Conservation (phyloP, 2,888 invertebrate species). For the Andrena camellia region DNA sequence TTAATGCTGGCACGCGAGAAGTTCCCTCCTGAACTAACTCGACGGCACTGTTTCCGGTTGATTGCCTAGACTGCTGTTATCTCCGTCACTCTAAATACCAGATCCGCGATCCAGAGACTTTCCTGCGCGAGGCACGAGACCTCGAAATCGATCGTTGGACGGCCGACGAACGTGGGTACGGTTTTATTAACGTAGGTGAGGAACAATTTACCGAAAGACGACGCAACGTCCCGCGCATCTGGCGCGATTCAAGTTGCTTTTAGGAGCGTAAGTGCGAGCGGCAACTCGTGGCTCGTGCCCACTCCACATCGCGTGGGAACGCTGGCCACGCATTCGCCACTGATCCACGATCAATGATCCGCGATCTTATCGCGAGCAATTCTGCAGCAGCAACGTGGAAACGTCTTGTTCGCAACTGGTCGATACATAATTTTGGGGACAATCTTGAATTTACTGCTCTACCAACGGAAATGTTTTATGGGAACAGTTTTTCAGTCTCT, state of each 20-base stretch:
- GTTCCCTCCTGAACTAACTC: conserved; percentile 11
- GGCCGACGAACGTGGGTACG: conserved; percentile 49
- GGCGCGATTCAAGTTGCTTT: conserved; percentile 47
- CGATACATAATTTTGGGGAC: background rate
- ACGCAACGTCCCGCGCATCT: conserved; percentile 61
- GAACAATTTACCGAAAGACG: conserved; percentile 51
- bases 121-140: conserved; percentile 24
- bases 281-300: conserved; percentile 47
- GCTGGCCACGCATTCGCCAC: background rate
- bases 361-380: conserved; percentile 8
- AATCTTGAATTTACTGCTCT: background rate
- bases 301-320: conserved; percentile 60
- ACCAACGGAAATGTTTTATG: background rate
- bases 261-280: conserved; percentile 40
- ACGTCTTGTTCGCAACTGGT: background rate
- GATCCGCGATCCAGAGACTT: background rate
- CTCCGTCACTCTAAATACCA: conserved; percentile 7
- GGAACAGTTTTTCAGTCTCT: background rate
- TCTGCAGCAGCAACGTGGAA: background rate
- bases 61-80: conserved; percentile 16
- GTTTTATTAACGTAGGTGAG: conserved; percentile 68
- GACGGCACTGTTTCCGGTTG: conserved; percentile 31
- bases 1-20: conserved; percentile 44
- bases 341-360: conserved; percentile 29
- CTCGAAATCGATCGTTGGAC: conserved; percentile 49